A percentile compares a stretch with the other conserved stretches of the same genome.
Evolutionary conservation across 2,797 vertebrate species (phyloP).

Genomic region (Coregonus sp.): DNA sequence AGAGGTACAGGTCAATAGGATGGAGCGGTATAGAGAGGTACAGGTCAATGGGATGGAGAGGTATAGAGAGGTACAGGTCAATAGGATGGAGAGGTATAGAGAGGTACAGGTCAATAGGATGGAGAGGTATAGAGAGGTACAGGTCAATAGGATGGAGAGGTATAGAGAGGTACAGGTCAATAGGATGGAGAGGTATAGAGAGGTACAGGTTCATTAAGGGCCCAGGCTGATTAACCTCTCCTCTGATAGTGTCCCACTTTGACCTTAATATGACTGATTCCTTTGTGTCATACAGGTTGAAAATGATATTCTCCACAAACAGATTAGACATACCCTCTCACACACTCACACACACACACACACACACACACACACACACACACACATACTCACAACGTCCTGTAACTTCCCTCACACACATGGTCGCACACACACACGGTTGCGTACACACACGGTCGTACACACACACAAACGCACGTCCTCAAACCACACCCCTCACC

Average conservation of each 20-base stretch:
- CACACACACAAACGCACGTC: constrained; percentile 2
- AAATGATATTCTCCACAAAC: not conserved
- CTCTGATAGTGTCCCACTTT: not conserved
- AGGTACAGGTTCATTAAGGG: not conserved
- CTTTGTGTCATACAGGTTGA: not conserved
- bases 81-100: no score
- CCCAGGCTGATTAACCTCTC: not conserved
- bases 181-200: no score
- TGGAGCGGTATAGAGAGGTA: no score
- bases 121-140: no score
- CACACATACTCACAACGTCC: constrained; percentile 8
- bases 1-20: no score
- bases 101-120: no score
- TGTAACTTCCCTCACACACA: not conserved
- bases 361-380: constrained; percentile 12
- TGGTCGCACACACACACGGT: not conserved
- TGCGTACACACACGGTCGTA: constrained; percentile 10
- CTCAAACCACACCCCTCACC: constrained; percentile 11
- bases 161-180: no score
- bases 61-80: no score
- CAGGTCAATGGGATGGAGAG: no score
- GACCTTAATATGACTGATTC: not conserved
- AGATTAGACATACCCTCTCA: not conserved
- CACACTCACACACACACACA: constrained; percentile 4
- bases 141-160: no score